Conservation (phyloP, 2,888 invertebrate species). For the Aphodius granarius region DNA sequence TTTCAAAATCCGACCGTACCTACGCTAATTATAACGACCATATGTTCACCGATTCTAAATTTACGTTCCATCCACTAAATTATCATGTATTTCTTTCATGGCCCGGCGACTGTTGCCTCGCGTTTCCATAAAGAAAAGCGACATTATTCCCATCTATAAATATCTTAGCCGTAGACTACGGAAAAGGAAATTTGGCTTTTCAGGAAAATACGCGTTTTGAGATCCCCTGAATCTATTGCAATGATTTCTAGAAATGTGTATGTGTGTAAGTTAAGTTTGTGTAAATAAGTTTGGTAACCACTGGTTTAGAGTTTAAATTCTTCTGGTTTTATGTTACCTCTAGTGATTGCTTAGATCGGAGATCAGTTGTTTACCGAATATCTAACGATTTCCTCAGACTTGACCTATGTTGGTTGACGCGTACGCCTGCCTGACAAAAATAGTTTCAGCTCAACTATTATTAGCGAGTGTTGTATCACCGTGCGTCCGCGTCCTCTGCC, state of each 20-base stretch:
- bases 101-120: neutral
- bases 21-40: neutral
- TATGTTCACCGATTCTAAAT: neutral
- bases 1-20: neutral
- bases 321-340: neutral
- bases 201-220: neutral
- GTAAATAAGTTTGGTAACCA: too few relatives aligned
- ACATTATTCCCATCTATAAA: neutral
- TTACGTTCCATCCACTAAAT: neutral
- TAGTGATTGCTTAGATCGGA: neutral
- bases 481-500: too few relatives aligned
- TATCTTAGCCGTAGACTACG: neutral
- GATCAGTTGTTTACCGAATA: conserved; percentile 28
- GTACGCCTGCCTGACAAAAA: conserved; percentile 37
- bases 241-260: too few relatives aligned
- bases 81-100: neutral
- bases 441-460: conserved; percentile 43
- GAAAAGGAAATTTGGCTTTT: neutral
- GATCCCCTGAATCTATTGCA: too few relatives aligned
- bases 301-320: neutral
- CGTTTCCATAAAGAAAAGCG: neutral
- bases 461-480: conserved; percentile 39
- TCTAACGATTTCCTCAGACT: conserved; percentile 37
- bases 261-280: too few relatives aligned
- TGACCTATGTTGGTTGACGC: conserved; percentile 41